These are phyloP conservation scores for Germaria angustata DNA, from an alignment of 2,888 invertebrate species.

Conservation along the genomic window DNA sequence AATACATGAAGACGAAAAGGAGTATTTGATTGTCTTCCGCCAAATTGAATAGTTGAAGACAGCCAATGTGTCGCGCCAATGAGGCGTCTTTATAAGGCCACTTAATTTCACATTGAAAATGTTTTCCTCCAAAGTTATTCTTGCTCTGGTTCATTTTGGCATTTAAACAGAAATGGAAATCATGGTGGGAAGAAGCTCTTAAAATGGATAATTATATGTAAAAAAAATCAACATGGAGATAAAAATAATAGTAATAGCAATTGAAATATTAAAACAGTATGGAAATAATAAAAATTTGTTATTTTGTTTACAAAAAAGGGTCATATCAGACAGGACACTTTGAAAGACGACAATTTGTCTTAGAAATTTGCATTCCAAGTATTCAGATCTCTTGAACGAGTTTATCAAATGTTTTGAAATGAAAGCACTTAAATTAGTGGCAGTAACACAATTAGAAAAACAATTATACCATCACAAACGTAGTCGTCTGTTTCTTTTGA, in stretches of 20 bases:
- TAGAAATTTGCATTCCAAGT: no score
- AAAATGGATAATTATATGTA: neutral
- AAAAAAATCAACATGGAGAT: neutral
- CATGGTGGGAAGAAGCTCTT: neutral
- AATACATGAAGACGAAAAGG: neutral
- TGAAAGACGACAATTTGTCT: no score
- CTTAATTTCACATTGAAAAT: neutral
- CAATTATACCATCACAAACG: no score
- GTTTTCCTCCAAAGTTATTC: neutral
- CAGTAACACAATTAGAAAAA: no score
- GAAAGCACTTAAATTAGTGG: no score
- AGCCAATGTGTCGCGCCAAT: conserved; percentile 4
- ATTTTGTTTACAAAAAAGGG: no score
- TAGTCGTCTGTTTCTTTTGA: no score
- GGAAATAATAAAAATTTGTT: neutral
- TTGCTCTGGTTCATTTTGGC: neutral
- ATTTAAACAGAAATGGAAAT: neutral
- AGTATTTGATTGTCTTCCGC: neutral
- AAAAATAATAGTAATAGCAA: neutral
- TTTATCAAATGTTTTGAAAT: no score
- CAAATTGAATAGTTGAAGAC: neutral
- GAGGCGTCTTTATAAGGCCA: conserved; percentile 4
- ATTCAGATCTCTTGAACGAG: no score
- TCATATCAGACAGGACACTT: no score
- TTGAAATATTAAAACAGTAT: no score